These are phyloP conservation scores for Neuroscelio doddi DNA, from an alignment of 2,888 invertebrate species.

Conservation along the genomic window DNA sequence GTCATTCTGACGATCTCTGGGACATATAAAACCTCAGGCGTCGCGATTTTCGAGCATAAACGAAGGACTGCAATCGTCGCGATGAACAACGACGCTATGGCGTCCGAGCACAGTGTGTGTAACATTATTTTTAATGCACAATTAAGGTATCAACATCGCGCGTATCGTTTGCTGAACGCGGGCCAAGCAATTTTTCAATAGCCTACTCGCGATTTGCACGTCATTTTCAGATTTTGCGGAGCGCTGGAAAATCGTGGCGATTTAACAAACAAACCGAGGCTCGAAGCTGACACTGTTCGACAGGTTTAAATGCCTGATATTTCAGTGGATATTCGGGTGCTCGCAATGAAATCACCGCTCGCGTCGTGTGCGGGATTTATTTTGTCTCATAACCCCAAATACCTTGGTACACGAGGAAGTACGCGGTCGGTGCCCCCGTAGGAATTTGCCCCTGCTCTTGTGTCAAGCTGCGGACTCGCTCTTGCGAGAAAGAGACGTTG, in stretches of 20 bases:
- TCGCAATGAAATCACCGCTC: background rate
- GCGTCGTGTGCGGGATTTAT: no score
- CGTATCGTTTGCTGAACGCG: no score
- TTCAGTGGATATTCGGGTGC: background rate
- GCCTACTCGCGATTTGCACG: background rate
- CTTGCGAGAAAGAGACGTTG: background rate
- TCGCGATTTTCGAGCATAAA: background rate
- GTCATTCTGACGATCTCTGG: background rate
- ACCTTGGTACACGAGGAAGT: background rate
- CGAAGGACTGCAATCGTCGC: background rate
- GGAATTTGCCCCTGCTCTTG: background rate
- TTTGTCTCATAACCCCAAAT: background rate
- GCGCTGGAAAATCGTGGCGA: background rate
- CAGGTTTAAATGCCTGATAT: background rate
- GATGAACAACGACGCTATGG: constrained; percentile 5
- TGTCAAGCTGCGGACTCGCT: background rate
- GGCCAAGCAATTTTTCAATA: background rate
- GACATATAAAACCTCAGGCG: background rate
- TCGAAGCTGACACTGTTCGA: background rate
- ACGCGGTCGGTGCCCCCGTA: background rate
- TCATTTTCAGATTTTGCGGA: background rate
- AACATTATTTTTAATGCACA: background rate
- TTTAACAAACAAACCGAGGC: background rate
- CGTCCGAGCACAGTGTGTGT: constrained; percentile 6
- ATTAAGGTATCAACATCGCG: no score